These are phyloP conservation scores for Chouioia cunea DNA, from an alignment of 2,888 invertebrate genomes.

Conservation along the genomic window DNA sequence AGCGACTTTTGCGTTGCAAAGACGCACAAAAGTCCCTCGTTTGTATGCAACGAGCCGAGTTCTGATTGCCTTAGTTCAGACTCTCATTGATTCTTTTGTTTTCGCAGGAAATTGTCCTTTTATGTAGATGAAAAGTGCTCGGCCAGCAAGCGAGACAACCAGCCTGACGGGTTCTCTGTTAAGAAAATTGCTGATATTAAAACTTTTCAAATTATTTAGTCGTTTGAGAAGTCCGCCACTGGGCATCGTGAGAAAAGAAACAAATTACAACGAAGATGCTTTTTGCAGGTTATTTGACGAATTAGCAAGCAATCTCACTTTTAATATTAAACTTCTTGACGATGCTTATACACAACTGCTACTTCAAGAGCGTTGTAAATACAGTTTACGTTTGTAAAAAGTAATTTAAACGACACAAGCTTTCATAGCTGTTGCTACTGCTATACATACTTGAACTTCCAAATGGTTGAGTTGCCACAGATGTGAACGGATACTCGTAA, in stretches of 20 bases:
- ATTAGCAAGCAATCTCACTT: conserved; percentile 29
- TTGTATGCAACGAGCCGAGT: conserved; percentile 26
- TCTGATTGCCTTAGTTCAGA: conserved; percentile 37
- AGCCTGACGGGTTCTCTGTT: neutral
- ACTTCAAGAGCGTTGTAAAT: no score
- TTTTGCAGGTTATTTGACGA: neutral
- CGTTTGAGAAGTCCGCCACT: no score
- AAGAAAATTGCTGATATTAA: conserved; percentile 35
- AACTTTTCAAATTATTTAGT: conserved; percentile 24
- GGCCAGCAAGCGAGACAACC: neutral
- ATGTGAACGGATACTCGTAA: no score
- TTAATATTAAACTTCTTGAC: conserved; percentile 28
- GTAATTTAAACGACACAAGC: neutral
- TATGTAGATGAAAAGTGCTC: conserved; percentile 24
- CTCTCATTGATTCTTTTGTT: conserved; percentile 30
- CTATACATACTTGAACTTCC: no score
- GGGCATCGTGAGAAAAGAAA: no score
- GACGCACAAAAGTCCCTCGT: neutral
- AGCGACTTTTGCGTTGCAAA: neutral
- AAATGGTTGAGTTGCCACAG: no score
- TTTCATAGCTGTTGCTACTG: no score
- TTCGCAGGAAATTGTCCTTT: conserved; percentile 38
- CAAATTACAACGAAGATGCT: no score
- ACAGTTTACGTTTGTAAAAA: no score
- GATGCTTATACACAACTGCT: neutral